Evolutionary conservation across 2,888 invertebrate species (phyloP).

Genomic region (Piscicola geometra): DNA sequence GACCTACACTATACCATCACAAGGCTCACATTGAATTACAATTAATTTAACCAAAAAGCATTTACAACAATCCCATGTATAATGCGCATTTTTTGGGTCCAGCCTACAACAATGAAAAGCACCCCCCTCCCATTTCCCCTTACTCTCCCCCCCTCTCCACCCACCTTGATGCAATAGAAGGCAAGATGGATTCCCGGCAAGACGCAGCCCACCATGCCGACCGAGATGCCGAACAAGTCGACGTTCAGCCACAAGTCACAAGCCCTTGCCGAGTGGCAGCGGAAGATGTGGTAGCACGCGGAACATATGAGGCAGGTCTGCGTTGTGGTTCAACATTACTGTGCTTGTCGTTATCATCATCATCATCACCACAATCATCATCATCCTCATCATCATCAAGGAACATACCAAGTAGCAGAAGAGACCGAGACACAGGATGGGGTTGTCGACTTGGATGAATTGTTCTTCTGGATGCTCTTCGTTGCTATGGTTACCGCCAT

Average conservation of each 20-base stretch:
- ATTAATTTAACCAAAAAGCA: too few species aligned
- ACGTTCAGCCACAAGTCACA: slow-evolving; percentile 80
- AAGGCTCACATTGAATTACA: too few species aligned
- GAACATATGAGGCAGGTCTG: slow-evolving; percentile 89
- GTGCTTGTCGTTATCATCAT: too few species aligned
- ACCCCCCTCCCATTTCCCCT: too few species aligned
- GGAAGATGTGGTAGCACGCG: slow-evolving; percentile 87
- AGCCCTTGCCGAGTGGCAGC: slow-evolving; percentile 80
- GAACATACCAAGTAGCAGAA: slow-evolving; percentile 20
- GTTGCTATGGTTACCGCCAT: not conserved
- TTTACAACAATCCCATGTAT: too few species aligned
- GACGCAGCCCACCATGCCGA: slow-evolving; percentile 87
- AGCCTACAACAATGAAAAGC: too few species aligned
- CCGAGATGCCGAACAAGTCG: slow-evolving; percentile 86
- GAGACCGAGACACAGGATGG: slow-evolving; percentile 6
- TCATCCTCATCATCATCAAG: too few species aligned
- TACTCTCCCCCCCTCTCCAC: too few species aligned
- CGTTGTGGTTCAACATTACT: too few species aligned
- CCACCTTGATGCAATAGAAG: slow-evolving; percentile 88
- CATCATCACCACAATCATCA: too few species aligned
- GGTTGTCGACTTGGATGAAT: not conserved
- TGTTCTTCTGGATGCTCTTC: not conserved
- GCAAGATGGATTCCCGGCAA: slow-evolving; percentile 92
- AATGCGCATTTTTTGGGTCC: too few species aligned
- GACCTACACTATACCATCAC: too few species aligned